Percentiles rank a stretch among this genome's conserved stretches.
These are phyloP conservation scores for Rhincodon typus DNA, from an alignment of 2,797 vertebrate species.

Conservation along the genomic window DNA sequence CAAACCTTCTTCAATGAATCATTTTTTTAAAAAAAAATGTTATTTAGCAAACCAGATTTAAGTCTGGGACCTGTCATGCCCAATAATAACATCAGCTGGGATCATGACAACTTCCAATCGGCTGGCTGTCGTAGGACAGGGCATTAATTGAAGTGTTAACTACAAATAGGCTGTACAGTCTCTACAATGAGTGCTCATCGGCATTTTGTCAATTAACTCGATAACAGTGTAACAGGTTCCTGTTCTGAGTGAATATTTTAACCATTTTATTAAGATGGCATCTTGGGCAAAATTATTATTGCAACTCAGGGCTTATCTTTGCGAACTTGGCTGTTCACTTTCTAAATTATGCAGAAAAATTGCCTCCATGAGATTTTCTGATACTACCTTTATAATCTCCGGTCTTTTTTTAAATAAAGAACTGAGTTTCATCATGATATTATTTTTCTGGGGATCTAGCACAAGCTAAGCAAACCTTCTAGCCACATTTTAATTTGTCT, in stretches of 20 bases:
- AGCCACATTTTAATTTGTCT: too few relatives aligned
- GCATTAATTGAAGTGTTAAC: not conserved
- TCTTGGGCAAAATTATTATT: not conserved
- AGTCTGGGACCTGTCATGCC: too few relatives aligned
- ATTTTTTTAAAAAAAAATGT: too few relatives aligned
- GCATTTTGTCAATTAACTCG: not conserved
- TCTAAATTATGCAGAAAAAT: not conserved
- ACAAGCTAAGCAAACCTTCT: too few relatives aligned
- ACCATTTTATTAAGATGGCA: not conserved
- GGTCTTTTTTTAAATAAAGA: too few relatives aligned
- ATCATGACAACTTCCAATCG: not conserved
- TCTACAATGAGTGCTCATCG: not conserved
- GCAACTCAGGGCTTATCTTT: not conserved
- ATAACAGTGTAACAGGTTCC: not conserved
- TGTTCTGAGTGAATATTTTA: not conserved
- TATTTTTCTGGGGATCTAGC: too few relatives aligned
- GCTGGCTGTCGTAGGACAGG: not conserved
- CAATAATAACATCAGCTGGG: too few relatives aligned
- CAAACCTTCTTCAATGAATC: too few relatives aligned
- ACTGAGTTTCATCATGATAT: too few relatives aligned
- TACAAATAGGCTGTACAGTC: not conserved
- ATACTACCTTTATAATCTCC: not conserved
- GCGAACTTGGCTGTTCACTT: not conserved
- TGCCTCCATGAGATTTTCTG: not conserved
- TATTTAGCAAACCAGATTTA: too few relatives aligned